Evolutionary conservation across 2,797 vertebrate genomes (phyloP).

Genomic region (Phoebastria nigripes): DNA sequence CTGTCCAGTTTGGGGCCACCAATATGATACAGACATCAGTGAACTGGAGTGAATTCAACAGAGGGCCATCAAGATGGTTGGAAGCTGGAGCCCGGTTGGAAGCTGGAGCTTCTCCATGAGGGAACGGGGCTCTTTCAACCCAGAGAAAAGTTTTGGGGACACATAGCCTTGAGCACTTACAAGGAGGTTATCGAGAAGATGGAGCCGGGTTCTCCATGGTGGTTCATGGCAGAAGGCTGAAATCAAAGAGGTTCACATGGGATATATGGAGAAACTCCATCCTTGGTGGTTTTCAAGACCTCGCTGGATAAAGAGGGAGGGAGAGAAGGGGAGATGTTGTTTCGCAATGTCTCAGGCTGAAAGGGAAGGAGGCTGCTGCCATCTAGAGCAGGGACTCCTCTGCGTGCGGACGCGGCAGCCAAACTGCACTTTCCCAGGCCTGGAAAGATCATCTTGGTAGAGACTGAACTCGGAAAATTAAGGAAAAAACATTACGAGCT

Average conservation of each 20-base stretch:
- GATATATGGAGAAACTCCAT: not conserved
- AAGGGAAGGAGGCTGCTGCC: constrained; percentile 51
- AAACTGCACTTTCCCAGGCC: not conserved
- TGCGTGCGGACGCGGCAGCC: fast-evolving
- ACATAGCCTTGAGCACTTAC: not conserved
- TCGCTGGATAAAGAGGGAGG: fast-evolving
- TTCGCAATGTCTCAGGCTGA: not conserved
- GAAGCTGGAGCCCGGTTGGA: not conserved
- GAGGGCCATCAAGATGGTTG: not conserved
- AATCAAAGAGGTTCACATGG: not conserved
- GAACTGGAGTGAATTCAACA: not conserved
- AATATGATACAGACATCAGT: fast-evolving
- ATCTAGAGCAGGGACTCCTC: constrained; percentile 26
- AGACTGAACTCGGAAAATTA: not conserved
- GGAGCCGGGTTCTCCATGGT: not conserved
- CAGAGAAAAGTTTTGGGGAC: not conserved
- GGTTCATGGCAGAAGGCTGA: not conserved
- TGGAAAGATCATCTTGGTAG: not conserved
- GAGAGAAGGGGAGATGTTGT: not conserved
- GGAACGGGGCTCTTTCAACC: not conserved
- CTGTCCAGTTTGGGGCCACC: not conserved
- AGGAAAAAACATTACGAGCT: not conserved
- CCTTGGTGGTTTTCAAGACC: not conserved
- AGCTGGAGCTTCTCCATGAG: not conserved
- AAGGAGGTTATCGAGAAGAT: not conserved